Percentiles rank a stretch among this genome's conserved stretches.
Evolutionary conservation across 2,113 vertebrate species (phyloP).

Genomic region (Plectropomus leopardus): DNA sequence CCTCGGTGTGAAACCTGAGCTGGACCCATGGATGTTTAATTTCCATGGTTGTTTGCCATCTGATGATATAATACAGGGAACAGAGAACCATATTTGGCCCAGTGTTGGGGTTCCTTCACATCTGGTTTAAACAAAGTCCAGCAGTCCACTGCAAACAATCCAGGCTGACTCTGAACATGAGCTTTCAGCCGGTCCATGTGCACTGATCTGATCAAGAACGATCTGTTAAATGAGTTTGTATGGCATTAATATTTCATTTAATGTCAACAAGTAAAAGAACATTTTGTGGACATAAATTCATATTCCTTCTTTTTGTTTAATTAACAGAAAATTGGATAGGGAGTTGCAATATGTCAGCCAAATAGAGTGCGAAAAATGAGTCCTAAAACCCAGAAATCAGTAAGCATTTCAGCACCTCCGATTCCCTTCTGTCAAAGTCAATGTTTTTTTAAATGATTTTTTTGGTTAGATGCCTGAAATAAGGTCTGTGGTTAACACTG

Average conservation of each 20-base stretch:
- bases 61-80: background rate
- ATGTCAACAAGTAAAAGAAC: background rate
- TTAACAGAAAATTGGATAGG: background rate
- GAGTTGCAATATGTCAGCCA: too few relatives aligned
- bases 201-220: background rate
- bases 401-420: too few relatives aligned
- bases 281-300: background rate
- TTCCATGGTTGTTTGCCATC: background rate
- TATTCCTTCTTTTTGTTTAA: background rate
- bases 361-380: too few relatives aligned
- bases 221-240: too few relatives aligned
- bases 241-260: background rate
- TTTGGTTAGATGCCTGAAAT: too few relatives aligned
- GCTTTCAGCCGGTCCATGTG: background rate
- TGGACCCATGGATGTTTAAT: background rate
- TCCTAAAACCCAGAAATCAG: too few relatives aligned
- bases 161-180: background rate
- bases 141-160: background rate
- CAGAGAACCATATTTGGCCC: background rate
- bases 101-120: background rate
- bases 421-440: too few relatives aligned
- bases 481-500: too few relatives aligned
- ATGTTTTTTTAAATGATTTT: too few relatives aligned
- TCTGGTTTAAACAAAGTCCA: slow-evolving; percentile 3
- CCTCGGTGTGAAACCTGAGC: background rate